Evolutionary conservation across 2,113 vertebrate species (phyloP).

Genomic region (Onychorhynchus coronatus): DNA sequence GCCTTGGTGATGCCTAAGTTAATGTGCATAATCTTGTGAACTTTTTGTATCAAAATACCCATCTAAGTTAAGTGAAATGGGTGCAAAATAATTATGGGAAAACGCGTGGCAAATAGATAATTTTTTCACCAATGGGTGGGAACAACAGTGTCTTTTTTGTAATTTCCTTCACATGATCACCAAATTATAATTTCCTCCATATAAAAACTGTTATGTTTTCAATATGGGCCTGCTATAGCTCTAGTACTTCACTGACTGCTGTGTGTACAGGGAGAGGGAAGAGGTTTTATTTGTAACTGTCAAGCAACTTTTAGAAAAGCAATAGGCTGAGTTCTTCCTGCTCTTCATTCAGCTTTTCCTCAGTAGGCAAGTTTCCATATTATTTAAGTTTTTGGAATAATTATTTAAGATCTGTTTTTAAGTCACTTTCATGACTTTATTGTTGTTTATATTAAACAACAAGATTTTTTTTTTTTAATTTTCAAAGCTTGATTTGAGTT

Average conservation of each 20-base stretch:
- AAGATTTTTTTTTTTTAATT: neutral
- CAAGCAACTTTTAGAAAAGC: neutral
- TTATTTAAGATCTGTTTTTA: neutral
- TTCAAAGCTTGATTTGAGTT: neutral
- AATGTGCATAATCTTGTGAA: neutral
- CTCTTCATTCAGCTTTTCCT: neutral
- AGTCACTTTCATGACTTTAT: neutral
- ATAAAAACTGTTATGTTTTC: neutral
- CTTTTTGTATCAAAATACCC: neutral
- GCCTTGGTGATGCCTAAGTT: neutral
- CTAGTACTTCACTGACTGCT: neutral
- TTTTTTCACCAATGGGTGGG: neutral
- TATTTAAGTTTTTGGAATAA: neutral
- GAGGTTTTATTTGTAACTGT: neutral
- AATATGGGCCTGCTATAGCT: accelerated
- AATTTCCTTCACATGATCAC: neutral
- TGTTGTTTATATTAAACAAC: neutral
- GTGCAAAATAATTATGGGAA: neutral
- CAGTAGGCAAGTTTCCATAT: neutral
- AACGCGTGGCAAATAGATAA: neutral
- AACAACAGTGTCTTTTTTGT: neutral
- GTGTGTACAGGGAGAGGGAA: neutral
- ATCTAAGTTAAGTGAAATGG: neutral
- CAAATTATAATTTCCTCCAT: neutral
- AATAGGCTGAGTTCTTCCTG: neutral